phyloP scores from a whole-genome alignment of 2,113 vertebrate species.

The Plectropomus leopardus region DNA sequence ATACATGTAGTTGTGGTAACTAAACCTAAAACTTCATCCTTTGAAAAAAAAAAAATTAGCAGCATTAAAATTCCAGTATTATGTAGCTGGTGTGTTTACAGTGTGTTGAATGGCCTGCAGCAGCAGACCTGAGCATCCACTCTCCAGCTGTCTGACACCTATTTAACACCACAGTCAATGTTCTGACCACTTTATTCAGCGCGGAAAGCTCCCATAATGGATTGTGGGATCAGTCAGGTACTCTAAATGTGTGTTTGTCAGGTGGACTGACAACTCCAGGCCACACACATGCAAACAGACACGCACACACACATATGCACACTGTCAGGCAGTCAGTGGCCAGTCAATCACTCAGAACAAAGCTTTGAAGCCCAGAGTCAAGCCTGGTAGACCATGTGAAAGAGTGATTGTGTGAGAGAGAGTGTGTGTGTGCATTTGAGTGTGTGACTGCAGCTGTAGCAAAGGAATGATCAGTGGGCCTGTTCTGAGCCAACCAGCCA shows the following conservation, averaged over 20 bases:
- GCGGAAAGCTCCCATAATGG: conserved; percentile 65
- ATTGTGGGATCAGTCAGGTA: conserved; percentile 68
- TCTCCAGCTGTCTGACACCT: conserved; percentile 52
- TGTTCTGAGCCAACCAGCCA: conserved; percentile 30
- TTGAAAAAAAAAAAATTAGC: too few relatives aligned
- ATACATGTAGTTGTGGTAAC: background rate
- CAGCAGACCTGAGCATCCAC: conserved; percentile 7
- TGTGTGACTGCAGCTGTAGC: conserved; percentile 25
- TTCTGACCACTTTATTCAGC: conserved; percentile 58
- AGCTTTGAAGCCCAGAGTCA: conserved; percentile 71
- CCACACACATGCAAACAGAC: conserved; percentile 48
- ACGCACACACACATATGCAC: conserved; percentile 29
- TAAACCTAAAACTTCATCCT: too few relatives aligned
- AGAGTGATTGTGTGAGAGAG: conserved; percentile 57
- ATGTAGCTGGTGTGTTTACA: background rate
- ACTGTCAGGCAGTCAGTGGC: conserved; percentile 40
- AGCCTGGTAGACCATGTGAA: conserved; percentile 75
- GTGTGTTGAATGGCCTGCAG: conserved; percentile 11
- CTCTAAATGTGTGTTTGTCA: conserved; percentile 66
- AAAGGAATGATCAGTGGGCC: conserved; percentile 23
- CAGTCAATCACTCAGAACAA: conserved; percentile 74
- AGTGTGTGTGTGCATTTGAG: background rate
- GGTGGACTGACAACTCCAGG: conserved; percentile 59
- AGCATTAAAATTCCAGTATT: background rate
- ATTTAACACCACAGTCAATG: conserved; percentile 62